Evolutionary conservation across 1,140 invertebrate species (phyloP).

Genomic region (Heliconius eleuchia): DNA sequence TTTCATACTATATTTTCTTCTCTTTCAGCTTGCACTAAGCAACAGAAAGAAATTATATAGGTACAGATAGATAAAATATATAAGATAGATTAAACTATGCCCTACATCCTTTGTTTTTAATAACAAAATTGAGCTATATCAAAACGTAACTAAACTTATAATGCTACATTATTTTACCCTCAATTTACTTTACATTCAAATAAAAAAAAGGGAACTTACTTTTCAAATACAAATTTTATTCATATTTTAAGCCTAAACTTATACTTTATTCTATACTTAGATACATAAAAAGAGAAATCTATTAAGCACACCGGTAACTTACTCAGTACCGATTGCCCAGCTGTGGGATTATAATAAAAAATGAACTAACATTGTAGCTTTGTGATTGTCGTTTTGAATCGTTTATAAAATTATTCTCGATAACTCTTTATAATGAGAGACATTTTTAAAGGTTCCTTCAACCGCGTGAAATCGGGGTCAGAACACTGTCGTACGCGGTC

Average conservation of each 20-base stretch:
- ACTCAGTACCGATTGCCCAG: neutral
- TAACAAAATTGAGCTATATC: too few relatives aligned
- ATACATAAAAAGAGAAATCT: neutral
- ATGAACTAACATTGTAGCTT: conserved; percentile 17
- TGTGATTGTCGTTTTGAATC: conserved; percentile 29
- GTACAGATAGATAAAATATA: too few relatives aligned
- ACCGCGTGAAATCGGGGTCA: conserved; percentile 54
- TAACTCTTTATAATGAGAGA: conserved; percentile 37
- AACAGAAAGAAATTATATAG: too few relatives aligned
- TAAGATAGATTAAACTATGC: too few relatives aligned
- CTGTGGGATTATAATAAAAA: conserved; percentile 16
- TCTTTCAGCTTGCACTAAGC: too few relatives aligned
- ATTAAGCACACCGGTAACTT: neutral
- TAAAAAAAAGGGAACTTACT: too few relatives aligned
- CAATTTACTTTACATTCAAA: neutral
- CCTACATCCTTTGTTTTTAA: too few relatives aligned
- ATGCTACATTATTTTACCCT: too few relatives aligned
- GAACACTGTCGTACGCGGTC: conserved; percentile 45
- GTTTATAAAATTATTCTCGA: conserved; percentile 36
- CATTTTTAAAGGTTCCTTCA: conserved; percentile 49
- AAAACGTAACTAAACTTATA: too few relatives aligned
- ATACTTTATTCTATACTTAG: neutral
- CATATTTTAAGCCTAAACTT: neutral
- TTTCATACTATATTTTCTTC: too few relatives aligned
- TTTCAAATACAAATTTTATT: neutral